Conservation (phyloP, 2,797 vertebrate genomes). For the Atherinosoma microstoma region DNA sequence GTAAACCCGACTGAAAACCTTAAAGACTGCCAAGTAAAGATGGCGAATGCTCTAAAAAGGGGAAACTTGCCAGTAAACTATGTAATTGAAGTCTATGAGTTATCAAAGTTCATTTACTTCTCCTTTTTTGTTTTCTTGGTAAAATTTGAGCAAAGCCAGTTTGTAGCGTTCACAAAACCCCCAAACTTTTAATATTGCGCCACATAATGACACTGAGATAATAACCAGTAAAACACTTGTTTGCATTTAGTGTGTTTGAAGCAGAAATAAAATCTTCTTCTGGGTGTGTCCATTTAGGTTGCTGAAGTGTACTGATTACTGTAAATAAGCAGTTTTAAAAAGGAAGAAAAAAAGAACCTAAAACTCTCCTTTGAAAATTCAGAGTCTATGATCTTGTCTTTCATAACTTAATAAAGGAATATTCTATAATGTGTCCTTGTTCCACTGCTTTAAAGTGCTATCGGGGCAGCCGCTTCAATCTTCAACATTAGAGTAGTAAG, state of each 20-base stretch:
- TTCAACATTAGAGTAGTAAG: constrained; percentile 22
- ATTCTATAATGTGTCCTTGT: constrained; percentile 33
- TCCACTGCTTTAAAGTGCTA: constrained; percentile 71
- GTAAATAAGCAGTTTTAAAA: constrained; percentile 22
- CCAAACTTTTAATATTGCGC: neutral
- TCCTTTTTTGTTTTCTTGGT: neutral
- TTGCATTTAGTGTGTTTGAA: neutral
- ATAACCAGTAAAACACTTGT: neutral
- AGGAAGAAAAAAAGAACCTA: constrained; percentile 33
- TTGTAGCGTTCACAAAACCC: neutral
- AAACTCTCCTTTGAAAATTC: constrained; percentile 35
- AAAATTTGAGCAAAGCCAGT: neutral
- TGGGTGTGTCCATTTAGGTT: neutral
- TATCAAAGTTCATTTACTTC: neutral
- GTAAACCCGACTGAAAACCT: constrained; percentile 16
- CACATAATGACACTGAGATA: constrained; percentile 1
- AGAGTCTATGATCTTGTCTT: constrained; percentile 23
- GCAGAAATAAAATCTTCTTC: neutral
- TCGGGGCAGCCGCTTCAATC: constrained; percentile 9
- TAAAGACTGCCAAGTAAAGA: neutral
- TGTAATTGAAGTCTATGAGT: neutral
- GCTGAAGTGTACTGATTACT: neutral
- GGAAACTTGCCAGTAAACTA: neutral
- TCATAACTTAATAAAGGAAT: constrained; percentile 18
- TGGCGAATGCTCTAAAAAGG: neutral